Base-by-base conservation (phyloP, 2,888 invertebrate genomes). In the Phalera bucephala region DNA sequence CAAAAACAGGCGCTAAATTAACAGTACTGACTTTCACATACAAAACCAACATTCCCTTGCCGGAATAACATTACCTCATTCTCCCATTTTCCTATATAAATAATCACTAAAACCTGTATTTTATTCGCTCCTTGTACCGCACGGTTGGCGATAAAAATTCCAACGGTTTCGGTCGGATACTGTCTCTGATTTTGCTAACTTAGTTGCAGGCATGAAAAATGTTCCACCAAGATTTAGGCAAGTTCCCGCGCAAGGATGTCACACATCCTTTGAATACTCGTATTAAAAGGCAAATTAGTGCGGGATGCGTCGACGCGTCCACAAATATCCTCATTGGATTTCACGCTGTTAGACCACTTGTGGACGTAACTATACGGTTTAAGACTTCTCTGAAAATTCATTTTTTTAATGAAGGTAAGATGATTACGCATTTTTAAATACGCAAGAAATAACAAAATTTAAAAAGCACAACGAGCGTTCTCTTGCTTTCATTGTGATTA, bases 281-380 rank as follows among this genome's bases (percentile, higher is more conserved):
- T n/a, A 84, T 83, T 81, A 85, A 84, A 80, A 78, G 73, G 68
- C 65, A 66, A 80, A 81, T 83, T 82, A 79, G 67, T 75, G 67
- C 68, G 71, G 72, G 69, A 75, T 70, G 72, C 60, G 53, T 64
- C 71, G 54, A 72, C 70, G 65, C 64, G 72, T 67, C 66, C 75
- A 74, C 15, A 79, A 78, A 82, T 76, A 78, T 67, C 70, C 76
- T 70, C 77, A 78, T 79, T 76, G 75, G 62, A 64, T 56, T 52
- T 58, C 62, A 62, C 70, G 65, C 75, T 62, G 64, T 57, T 58
- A 54, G 56, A 62, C 51, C 62, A 69, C 67, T 75, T 64, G 59
- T 58, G 49, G 50, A 70, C 71, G 72, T 73, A 74, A 71, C 64
- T 46, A 26, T 25, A 20, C 26, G 42, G 31, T 42, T 36, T 51